Conservation (phyloP, 2,888 invertebrate species). For the Brachyptera risi region DNA sequence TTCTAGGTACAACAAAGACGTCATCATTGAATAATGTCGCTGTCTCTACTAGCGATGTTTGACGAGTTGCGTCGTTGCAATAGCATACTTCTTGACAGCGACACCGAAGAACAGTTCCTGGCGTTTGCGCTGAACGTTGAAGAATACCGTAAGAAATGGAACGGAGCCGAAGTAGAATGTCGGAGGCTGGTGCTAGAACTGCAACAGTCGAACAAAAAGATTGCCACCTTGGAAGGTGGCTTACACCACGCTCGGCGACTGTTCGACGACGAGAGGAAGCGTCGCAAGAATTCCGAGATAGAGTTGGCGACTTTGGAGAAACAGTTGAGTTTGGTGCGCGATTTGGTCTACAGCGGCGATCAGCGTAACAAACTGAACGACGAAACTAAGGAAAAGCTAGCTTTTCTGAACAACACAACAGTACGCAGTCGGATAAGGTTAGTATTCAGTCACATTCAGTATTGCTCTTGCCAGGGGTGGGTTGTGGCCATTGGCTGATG, state of each 20-base stretch:
- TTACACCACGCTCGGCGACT: conserved; percentile 75
- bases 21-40: too few relatives aligned
- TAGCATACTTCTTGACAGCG: conserved; percentile 54
- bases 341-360: conserved; percentile 67
- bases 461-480: too few relatives aligned
- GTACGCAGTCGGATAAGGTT: conserved; percentile 48
- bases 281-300: conserved; percentile 62
- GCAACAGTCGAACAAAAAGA: conserved; percentile 65
- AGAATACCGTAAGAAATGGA: conserved; percentile 65
- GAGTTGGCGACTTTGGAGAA: conserved; percentile 70
- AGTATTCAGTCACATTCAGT: too few relatives aligned
- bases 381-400: conserved; percentile 75
- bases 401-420: conserved; percentile 64
- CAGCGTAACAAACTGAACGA: conserved; percentile 67
- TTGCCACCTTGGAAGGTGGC: conserved; percentile 72
- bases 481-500: too few relatives aligned
- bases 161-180: conserved; percentile 67
- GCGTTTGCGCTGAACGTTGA: conserved; percentile 70
- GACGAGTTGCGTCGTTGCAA: conserved; percentile 68
- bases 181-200: conserved; percentile 64
- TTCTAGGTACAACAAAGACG: too few relatives aligned
- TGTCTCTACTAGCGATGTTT: conserved; percentile 64
- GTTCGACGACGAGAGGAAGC: conserved; percentile 73
- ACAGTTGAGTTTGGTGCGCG: conserved; percentile 67
- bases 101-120: conserved; percentile 58